Evolutionary conservation across 2,888 invertebrate species (phyloP).

Genomic region (Zonitis immaculata): DNA sequence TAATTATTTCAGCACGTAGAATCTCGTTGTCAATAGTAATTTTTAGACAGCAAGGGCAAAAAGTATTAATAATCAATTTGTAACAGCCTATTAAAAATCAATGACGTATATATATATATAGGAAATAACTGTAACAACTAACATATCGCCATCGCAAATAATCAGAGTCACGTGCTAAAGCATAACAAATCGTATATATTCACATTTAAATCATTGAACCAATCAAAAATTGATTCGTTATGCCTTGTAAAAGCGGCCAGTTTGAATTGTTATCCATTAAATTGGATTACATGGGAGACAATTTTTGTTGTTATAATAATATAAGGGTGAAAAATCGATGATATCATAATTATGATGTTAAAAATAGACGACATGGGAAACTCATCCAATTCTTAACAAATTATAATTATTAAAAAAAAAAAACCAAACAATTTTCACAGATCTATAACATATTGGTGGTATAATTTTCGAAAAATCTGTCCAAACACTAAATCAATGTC

Average conservation of each 20-base stretch:
- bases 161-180: constrained; percentile 55
- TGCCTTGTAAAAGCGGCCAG: constrained; percentile 45
- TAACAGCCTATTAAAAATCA: constrained; percentile 22
- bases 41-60: neutral
- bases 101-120: constrained; percentile 33
- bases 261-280: constrained; percentile 42
- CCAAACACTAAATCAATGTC: constrained; percentile 26
- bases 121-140: constrained; percentile 31
- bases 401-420: neutral
- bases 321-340: neutral
- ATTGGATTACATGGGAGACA: constrained; percentile 47
- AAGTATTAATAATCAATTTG: constrained; percentile 1
- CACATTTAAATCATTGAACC: constrained; percentile 34
- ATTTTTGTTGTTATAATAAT: neutral
- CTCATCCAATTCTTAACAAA: too few species aligned
- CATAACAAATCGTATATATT: constrained; percentile 52
- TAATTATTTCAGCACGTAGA: too few species aligned
- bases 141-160: constrained; percentile 31
- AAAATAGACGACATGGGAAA: constrained; percentile 26
- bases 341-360: constrained; percentile 25
- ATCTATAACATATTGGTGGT: constrained; percentile 10
- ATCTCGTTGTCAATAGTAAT: neutral
- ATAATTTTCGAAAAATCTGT: constrained; percentile 15
- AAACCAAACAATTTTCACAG: neutral
- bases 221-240: constrained; percentile 43